Evolutionary conservation across 2,797 vertebrate species (phyloP).

Genomic region (Taeniopygia guttata): DNA sequence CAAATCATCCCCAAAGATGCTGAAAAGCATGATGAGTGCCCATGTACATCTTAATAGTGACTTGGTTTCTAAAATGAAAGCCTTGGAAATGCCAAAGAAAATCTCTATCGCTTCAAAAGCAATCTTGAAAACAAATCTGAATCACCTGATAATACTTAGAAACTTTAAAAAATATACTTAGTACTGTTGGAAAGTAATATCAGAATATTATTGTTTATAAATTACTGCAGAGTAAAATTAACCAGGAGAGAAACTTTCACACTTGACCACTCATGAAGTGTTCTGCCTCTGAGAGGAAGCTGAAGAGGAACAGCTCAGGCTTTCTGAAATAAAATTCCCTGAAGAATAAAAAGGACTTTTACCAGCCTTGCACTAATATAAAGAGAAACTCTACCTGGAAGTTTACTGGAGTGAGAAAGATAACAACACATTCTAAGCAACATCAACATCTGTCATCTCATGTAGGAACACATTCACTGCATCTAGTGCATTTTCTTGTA

Average conservation of each 20-base stretch:
- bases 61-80: background rate
- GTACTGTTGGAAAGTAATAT: background rate
- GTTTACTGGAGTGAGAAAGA: background rate
- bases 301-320: background rate
- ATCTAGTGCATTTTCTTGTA: background rate
- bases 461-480: background rate
- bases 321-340: background rate
- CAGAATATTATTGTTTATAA: background rate
- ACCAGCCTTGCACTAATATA: background rate
- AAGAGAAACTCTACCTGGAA: background rate
- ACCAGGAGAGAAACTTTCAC: background rate
- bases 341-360: background rate
- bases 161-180: background rate
- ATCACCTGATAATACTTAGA: background rate
- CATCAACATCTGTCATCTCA: background rate
- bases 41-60: fast-evolving
- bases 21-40: background rate
- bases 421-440: background rate
- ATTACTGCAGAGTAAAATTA: background rate
- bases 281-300: background rate
- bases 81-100: background rate
- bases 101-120: background rate
- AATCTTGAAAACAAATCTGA: background rate
- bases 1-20: background rate
- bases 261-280: background rate